Base-by-base conservation (phyloP, 1,140 invertebrate genomes). In the Zaprionus vittiger region DNA sequence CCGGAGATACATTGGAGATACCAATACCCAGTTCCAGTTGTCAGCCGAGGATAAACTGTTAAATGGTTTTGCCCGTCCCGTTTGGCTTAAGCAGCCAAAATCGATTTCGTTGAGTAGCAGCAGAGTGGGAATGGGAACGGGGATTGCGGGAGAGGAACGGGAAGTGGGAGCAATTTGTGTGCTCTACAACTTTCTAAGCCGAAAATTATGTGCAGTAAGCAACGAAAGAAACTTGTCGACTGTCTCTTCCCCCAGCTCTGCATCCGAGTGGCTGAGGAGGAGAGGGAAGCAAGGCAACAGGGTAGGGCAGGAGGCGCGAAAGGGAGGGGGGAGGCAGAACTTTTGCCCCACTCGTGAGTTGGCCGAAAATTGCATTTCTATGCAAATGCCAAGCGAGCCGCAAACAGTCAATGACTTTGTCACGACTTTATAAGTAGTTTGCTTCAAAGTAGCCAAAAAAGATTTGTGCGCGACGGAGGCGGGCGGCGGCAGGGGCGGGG, bases 351-450 rank as follows among this genome's bases (percentile, higher is more conserved):
- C 64, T 82, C 55, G 70, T 61, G 64, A 70, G 77, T 70, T 81
- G 83, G 79, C 57, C 82, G 82, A 83, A 82, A 87, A 87, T 90
- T 81, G 84, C 85, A 87, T 87, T 87, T 87, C 84, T 83, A 87
- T 87, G 84, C 84, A 87, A 87, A 90, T 87, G 79, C 85, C 80
- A 89, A 66, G 24, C 52, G 70, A 77, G 70, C 69, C 57, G 68
- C 75, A 73, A 76, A 81, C 78, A 90, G 85, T 87, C 84, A 84
- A 90, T 87, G 85, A 89, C 81, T 87, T 87, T 89, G 84, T 89
- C 84, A 87, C 84, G 81, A 87, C 84, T 87, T 90, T 81, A 73
- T 87, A 89, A 87, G 84, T 89, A 89, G 84, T 89, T 87, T 69
- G 67, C 70, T 28, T 66, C 49, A 77, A 77, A 73, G 74, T 77